Evolutionary conservation across 2,113 vertebrate species (phyloP), one percentile per base, ranked within the genome.

Genomic region (Dipodomys spectabilis): DNA sequence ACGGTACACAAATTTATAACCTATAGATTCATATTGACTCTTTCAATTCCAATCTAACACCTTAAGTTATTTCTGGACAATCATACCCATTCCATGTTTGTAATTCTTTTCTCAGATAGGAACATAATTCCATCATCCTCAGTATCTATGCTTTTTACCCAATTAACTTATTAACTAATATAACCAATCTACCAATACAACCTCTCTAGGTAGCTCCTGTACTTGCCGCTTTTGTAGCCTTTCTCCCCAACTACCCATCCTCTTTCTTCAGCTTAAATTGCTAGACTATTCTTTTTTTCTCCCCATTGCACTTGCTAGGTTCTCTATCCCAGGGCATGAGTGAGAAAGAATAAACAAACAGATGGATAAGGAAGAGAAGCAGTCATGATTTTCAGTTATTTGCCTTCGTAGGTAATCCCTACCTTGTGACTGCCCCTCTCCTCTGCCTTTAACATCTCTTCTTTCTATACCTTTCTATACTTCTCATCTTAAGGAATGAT

Each of bases 61-160:
- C 39, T n/a, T n/a, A n/a, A n/a, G n/a, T 75, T 27, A 65, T 65
- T 87, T 91, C 88, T 78, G 53, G 16, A 18, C 15, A 57, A 75
- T 79, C 13, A 57, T 16, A 57, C 11, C 44, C 20, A 77, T 62
- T 86, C 28, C 64, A 62, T 62, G 39, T 88, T 83, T 82, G 3
- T 81, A 80, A 92, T 87, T 95, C 44, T 44, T 73, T 91, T 95
- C 69, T 94, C 28, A 90, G 73, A 45, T 6, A 49, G 53, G 94
- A 91, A 74, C 10, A 45, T 72, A 57, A 86, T 25, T 73, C 23
- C 27, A 64, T 79, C 91, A 86, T 69, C 19, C 27, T 75, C 79
- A 86, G 68, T 35, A 30, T 30, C 49, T 80, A 65, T 28, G 81
- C 27, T 71, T 74, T 39, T 79, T 88, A n/a, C 23, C 84, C 73